Evolutionary conservation across 2,113 vertebrate species (phyloP).

Genomic region (Gasterosteus nipponicus): DNA sequence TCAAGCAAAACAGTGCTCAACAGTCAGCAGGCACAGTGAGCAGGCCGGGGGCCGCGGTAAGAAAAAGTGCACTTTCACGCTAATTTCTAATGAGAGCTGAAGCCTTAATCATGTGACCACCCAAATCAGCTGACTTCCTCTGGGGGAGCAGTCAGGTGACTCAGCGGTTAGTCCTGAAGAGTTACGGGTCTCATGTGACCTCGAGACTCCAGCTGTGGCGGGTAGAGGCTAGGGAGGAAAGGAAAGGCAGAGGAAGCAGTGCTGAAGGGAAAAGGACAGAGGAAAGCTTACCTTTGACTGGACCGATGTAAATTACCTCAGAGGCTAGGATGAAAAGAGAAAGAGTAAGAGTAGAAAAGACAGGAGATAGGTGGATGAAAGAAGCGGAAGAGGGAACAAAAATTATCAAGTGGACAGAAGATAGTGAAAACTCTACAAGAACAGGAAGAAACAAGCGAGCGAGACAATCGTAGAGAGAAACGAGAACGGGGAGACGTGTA

Average conservation of each 20-base stretch:
- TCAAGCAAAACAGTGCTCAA: constrained; percentile 17
- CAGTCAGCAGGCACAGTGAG: constrained; percentile 43
- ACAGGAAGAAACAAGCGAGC: constrained; percentile 66
- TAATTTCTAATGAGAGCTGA: constrained; percentile 47
- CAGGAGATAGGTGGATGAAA: constrained; percentile 49
- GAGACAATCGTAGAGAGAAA: constrained; percentile 39
- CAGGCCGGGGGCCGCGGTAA: constrained; percentile 32
- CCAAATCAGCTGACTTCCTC: constrained; percentile 62
- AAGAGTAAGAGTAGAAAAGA: constrained; percentile 77
- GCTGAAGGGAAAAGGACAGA: constrained; percentile 69
- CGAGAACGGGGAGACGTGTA: constrained; percentile 42
- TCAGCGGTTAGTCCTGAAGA: constrained; percentile 31
- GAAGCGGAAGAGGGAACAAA: constrained; percentile 43
- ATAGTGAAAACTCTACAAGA: constrained; percentile 68
- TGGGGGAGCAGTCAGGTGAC: constrained; percentile 64
- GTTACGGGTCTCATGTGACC: constrained; percentile 65
- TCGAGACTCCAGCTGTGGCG: constrained; percentile 51
- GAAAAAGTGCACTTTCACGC: constrained; percentile 37
- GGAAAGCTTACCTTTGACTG: constrained; percentile 97
- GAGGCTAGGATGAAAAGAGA: constrained; percentile 87
- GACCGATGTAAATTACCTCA: constrained; percentile 99
- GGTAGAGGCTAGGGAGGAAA: constrained; percentile 7
- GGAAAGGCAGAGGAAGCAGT: constrained; percentile 61
- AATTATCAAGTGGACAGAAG: constrained; percentile 63
- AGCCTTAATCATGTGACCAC: constrained; percentile 62